Evolutionary conservation across 2,113 vertebrate species (phyloP).

Genomic region (Dendrocopos noguchii): DNA sequence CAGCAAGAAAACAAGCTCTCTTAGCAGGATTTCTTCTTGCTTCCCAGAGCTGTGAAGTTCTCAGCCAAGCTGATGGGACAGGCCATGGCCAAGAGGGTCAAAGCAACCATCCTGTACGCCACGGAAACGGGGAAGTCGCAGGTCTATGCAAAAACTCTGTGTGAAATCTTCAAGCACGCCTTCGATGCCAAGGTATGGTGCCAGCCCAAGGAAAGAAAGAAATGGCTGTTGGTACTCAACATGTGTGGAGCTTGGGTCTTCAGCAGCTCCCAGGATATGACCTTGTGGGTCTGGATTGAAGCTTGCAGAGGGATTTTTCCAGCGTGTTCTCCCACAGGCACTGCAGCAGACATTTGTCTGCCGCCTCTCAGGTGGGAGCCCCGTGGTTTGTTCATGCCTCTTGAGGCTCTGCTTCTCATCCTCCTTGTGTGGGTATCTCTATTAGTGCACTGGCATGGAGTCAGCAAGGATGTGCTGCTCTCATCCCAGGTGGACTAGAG

Average conservation of each 20-base stretch:
- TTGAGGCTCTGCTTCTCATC: neutral
- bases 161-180: slow-evolving; percentile 98
- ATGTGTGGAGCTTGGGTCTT: neutral
- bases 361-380: neutral
- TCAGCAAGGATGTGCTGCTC: neutral
- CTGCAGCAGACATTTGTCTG: fast-evolving
- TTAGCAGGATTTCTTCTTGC: neutral
- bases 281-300: neutral
- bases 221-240: fast-evolving
- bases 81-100: slow-evolving; percentile 98
- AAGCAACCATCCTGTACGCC: slow-evolving; percentile 95
- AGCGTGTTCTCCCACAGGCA: neutral
- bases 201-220: neutral
- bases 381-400: neutral
- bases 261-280: neutral
- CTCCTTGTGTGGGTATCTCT: neutral
- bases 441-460: neutral
- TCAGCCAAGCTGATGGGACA: slow-evolving; percentile 98
- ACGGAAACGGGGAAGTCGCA: slow-evolving; percentile 97
- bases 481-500: neutral
- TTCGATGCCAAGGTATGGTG: slow-evolving; percentile 93
- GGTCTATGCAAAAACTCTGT: slow-evolving; percentile 95
- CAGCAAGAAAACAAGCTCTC: neutral
- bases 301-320: neutral
- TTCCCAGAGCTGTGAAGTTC: slow-evolving; percentile 94